phyloP scores from a whole-genome alignment of 2,797 vertebrate genomes.

The Coluber constrictor region DNA sequence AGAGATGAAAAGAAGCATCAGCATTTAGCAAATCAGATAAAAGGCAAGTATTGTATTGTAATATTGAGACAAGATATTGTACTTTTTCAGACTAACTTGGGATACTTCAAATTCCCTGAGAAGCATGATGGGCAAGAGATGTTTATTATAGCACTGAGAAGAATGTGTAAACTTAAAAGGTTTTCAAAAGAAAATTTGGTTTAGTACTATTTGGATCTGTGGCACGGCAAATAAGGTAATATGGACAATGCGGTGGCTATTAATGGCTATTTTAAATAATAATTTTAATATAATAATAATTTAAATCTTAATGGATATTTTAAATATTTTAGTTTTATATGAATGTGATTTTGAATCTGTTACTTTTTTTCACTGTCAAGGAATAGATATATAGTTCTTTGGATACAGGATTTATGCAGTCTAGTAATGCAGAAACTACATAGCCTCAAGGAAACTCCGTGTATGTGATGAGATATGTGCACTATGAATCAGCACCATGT shows the following conservation, averaged over 20 bases:
- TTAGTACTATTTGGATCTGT: not conserved
- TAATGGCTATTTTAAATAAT: not conserved
- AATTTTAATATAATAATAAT: too few relatives aligned
- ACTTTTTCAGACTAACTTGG: not conserved
- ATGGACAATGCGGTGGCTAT: not conserved
- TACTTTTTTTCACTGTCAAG: not conserved
- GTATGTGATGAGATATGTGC: not conserved
- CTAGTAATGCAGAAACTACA: not conserved
- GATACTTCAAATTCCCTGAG: not conserved
- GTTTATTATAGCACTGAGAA: not conserved
- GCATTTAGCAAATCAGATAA: not conserved
- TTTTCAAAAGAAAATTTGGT: not conserved
- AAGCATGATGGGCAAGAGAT: not conserved
- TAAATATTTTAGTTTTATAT: not conserved
- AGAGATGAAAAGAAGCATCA: not conserved
- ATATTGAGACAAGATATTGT: not conserved
- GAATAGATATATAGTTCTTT: not conserved
- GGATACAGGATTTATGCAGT: not conserved
- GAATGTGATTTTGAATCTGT: not conserved
- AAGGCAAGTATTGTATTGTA: not conserved
- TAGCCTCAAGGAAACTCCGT: not conserved
- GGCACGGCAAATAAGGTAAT: slow-evolving; percentile 1
- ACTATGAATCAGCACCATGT: not conserved
- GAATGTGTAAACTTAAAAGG: not conserved
- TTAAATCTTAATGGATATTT: not conserved